Conservation (phyloP, 1,140 invertebrate genomes). For the Lepidurus couesii region DNA sequence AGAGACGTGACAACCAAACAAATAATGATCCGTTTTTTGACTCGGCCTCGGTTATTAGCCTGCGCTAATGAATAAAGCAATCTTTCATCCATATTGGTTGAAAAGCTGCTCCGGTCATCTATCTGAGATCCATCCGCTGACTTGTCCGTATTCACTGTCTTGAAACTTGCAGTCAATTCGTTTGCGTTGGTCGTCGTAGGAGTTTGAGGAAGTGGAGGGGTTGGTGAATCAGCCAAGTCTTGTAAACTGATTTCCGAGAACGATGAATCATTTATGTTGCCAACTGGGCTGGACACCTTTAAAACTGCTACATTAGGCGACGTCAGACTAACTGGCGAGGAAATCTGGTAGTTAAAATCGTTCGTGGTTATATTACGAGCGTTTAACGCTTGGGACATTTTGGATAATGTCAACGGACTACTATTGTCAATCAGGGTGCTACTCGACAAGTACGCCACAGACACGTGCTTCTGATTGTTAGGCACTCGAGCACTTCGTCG, state of each 20-base stretch:
- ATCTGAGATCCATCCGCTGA: neutral
- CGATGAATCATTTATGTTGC: neutral
- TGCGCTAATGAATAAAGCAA: constrained; percentile 6
- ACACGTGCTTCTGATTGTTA: neutral
- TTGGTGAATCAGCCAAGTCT: neutral
- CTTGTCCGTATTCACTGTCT: neutral
- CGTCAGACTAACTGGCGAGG: neutral
- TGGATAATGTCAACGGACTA: neutral
- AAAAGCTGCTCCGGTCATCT: neutral
- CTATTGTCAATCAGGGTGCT: neutral
- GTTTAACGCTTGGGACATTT: constrained; percentile 1
- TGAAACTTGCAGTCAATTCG: neutral
- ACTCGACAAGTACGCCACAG: neutral
- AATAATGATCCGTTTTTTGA: constrained; percentile 10
- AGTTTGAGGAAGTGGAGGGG: neutral
- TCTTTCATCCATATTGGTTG: neutral
- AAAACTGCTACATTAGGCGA: neutral
- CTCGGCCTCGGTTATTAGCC: neutral
- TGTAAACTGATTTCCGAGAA: neutral
- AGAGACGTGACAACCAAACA: neutral
- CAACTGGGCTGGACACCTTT: neutral
- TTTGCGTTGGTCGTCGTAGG: neutral
- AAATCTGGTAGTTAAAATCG: neutral
- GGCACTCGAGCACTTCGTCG: neutral
- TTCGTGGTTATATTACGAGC: neutral